phyloP scores from a whole-genome alignment of 2,797 vertebrate genomes.

The Tapirus indicus region DNA sequence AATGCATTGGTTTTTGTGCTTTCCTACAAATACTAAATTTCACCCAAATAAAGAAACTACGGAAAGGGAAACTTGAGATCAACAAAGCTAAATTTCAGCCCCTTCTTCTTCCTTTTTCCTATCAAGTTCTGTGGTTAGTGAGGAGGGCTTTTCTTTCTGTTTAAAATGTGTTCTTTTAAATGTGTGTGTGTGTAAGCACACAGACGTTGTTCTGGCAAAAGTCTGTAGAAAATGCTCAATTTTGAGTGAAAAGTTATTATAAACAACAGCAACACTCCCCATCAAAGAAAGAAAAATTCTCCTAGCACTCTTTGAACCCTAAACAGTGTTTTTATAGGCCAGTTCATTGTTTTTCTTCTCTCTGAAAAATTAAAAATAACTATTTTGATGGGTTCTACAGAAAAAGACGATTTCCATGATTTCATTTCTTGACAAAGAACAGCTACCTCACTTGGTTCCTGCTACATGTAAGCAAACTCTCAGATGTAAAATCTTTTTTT shows the following conservation, averaged over 20 bases:
- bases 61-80: not conserved
- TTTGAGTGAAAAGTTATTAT: conserved; percentile 22
- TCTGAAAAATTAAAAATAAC: conserved; percentile 81
- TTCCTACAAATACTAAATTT: conserved; percentile 37
- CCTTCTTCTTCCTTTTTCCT: not conserved
- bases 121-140: not conserved
- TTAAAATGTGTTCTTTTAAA: conserved; percentile 41
- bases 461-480: conserved; percentile 56
- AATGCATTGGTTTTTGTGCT: not conserved
- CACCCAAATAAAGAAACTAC: conserved; percentile 19
- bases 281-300: conserved; percentile 48
- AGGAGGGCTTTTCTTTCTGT: not conserved
- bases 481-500: conserved; percentile 24
- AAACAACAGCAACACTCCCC: not conserved
- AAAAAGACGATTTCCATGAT: conserved; percentile 64
- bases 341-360: conserved; percentile 72
- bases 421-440: conserved; percentile 83
- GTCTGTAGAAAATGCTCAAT: conserved; percentile 1
- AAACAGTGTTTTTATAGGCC: conserved; percentile 69
- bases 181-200: not conserved
- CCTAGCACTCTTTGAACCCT: conserved; percentile 64
- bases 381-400: conserved; percentile 80
- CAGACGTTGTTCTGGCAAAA: conserved; percentile 15
- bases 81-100: not conserved
- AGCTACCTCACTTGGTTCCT: conserved; percentile 72